Conservation (phyloP, 1,140 invertebrate species). For the Drosophila albomicans region DNA sequence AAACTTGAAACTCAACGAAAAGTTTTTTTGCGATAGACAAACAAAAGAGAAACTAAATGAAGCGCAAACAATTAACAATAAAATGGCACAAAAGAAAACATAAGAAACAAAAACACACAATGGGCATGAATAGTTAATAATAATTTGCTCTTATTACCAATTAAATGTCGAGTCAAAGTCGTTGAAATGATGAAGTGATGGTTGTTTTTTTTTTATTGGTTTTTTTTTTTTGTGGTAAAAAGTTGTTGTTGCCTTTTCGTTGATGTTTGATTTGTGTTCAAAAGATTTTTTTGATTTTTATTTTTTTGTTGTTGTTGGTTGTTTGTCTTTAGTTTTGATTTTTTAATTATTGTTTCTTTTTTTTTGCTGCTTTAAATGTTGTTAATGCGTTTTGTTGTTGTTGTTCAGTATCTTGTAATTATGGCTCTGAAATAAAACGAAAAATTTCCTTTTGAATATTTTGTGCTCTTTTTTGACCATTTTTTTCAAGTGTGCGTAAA, state of each 20-base stretch:
- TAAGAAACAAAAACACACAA: conserved; percentile 63
- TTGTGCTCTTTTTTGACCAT: conserved; percentile 48
- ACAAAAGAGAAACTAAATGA: conserved; percentile 54
- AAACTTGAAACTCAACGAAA: conserved; percentile 67
- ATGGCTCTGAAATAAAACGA: conserved; percentile 73
- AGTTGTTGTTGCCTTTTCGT: conserved; percentile 29
- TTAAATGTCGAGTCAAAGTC: conserved; percentile 79
- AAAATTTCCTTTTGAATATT: conserved; percentile 65
- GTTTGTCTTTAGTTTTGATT: conserved; percentile 30
- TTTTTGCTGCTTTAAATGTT: conserved; percentile 42
- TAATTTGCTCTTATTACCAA: conserved; percentile 79
- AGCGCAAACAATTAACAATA: conserved; percentile 57
- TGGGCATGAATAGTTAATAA: conserved; percentile 69
- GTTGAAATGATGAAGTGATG: conserved; percentile 69
- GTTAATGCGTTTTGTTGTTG: conserved; percentile 46
- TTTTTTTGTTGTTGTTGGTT: conserved; percentile 28
- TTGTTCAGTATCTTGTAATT: conserved; percentile 66
- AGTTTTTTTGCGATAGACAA: conserved; percentile 19
- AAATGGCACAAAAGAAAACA: conserved; percentile 60
- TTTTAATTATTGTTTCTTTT: conserved; percentile 28
- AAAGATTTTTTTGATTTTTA: conserved; percentile 15
- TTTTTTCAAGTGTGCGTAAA: conserved; percentile 26
- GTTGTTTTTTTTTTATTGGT: conserved; percentile 30
- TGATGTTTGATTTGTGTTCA: conserved; percentile 22
- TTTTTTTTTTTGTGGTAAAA: conserved; percentile 42